Percentiles rank a stretch among this genome's conserved stretches.
Evolutionary conservation across 2,888 invertebrate genomes (phyloP).

Genomic region (Pristionchus entomophagus): DNA sequence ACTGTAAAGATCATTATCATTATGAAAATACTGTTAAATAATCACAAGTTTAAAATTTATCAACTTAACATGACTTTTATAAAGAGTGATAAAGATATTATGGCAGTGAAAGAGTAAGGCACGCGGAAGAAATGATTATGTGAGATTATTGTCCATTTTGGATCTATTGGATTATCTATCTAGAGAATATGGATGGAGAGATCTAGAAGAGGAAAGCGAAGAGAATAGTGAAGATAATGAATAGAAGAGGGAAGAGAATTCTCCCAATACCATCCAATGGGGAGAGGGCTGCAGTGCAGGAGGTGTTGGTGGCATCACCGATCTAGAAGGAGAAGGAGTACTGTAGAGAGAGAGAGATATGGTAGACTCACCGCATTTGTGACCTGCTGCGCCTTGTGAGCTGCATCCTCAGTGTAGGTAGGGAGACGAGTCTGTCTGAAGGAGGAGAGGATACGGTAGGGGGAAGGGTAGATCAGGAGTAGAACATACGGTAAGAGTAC

Average conservation of each 20-base stretch:
- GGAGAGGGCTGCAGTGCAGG: constrained; percentile 21
- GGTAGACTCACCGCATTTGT: constrained; percentile 7
- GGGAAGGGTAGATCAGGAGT: background rate
- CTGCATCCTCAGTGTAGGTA: constrained; percentile 23
- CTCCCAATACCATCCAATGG: constrained; percentile 71
- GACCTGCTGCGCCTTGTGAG: constrained; percentile 16
- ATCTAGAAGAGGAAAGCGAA: constrained; percentile 65
- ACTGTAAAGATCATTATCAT: no score
- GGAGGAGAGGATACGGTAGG: background rate
- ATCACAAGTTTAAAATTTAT: background rate
- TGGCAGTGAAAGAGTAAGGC: constrained; percentile 8
- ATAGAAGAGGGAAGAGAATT: constrained; percentile 69
- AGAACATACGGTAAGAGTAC: background rate
- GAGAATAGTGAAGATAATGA: constrained; percentile 66
- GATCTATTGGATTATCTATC: background rate
- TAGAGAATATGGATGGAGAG: background rate
- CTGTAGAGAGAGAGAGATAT: background rate
- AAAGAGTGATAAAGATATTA: background rate
- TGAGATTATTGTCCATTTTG: background rate
- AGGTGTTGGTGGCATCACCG: constrained; percentile 24
- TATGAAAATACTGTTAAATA: background rate
- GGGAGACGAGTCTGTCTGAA: constrained; percentile 22
- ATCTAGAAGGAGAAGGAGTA: background rate
- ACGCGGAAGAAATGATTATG: background rate
- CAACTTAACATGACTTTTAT: background rate